Evolutionary conservation across 2,113 vertebrate species (phyloP), one percentile per base, ranked within the genome.

Genomic region (Plectropomus leopardus): DNA sequence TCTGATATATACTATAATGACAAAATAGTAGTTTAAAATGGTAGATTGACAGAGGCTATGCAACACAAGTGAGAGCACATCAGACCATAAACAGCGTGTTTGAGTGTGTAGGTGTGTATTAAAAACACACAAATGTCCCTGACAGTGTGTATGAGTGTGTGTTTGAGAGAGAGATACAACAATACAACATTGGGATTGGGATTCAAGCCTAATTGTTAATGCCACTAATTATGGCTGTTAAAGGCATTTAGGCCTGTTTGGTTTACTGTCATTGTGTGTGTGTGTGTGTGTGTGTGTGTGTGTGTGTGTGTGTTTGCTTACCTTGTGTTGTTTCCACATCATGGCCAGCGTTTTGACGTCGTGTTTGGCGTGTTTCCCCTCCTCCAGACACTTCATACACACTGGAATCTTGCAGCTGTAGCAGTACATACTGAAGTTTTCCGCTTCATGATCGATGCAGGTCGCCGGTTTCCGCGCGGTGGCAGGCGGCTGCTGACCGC

Each of bases 251-350:
- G 65, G 15, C 15, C 15, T 28, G 1, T 64, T 44, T 11, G 42
- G 17, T 24, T 47, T 10, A 14, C 34, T 40, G 53, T 48, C 17
- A 14, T 34, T 40, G 53, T 48, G 32, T 28, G 28, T n/a, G 48
- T 26, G 60, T 23, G 50, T 44, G 36, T 32, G 36, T 53, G 28
- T 26, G 45, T 23, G 63, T 30, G 45, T 19, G 71, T 7, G 54
- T 28, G 44, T 28, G 30, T 17, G 51, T 23, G 23, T 16, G 55
- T 42, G 8, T 17, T 17, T n/a, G 8, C 95, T 94, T 93, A 99
- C 98, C 96, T 99, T 99, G 94, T 99, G 98, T 69, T 98, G 97
- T 82, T 98, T 99, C 98, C 98, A 99, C 96, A 97, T 93, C 83
- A 95, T 94, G 0, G 97, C 95, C 87, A 98, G 93, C 0, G 97